These are phyloP conservation scores for Conus ventricosus DNA, from an alignment of 1,140 invertebrate genomes.

Conservation along the genomic window DNA sequence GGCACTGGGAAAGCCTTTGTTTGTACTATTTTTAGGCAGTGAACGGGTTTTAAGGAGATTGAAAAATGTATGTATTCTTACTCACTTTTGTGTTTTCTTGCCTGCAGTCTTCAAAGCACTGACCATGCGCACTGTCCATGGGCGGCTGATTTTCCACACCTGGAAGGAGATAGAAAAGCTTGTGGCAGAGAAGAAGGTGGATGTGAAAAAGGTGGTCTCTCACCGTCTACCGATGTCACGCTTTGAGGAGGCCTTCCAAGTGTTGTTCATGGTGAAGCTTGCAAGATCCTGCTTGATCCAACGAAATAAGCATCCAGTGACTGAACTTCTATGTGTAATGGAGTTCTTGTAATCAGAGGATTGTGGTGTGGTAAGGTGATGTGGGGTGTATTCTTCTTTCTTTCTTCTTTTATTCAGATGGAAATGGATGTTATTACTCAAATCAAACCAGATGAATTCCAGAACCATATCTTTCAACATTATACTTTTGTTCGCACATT, in stretches of 20 bases:
- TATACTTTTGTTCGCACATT: not conserved
- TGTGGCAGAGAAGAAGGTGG: slow-evolving; percentile 57
- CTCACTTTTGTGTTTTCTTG: not conserved
- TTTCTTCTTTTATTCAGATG: not conserved
- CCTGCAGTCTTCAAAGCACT: slow-evolving; percentile 66
- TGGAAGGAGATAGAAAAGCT: slow-evolving; percentile 62
- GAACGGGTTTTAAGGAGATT: not conserved
- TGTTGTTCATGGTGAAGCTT: slow-evolving; percentile 63
- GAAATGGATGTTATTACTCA: not conserved
- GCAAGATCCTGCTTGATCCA: slow-evolving; percentile 68
- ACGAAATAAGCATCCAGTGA: slow-evolving; percentile 36
- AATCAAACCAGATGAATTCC: not conserved
- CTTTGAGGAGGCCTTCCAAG: slow-evolving; percentile 66
- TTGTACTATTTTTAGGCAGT: too few species aligned
- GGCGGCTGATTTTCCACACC: slow-evolving; percentile 66
- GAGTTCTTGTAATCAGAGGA: not conserved
- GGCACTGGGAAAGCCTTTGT: too few species aligned
- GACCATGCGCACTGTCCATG: slow-evolving; percentile 66
- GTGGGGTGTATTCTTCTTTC: not conserved
- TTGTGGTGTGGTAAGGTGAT: not conserved
- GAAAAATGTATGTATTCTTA: not conserved
- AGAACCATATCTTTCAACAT: not conserved
- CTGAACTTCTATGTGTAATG: not conserved
- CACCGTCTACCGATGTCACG: slow-evolving; percentile 66
- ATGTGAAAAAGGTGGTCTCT: slow-evolving; percentile 61